Percentiles rank a stretch among this genome's conserved stretches.
These are phyloP conservation scores for Numida meleagris DNA, from an alignment of 2,113 vertebrate genomes.

Conservation along the genomic window DNA sequence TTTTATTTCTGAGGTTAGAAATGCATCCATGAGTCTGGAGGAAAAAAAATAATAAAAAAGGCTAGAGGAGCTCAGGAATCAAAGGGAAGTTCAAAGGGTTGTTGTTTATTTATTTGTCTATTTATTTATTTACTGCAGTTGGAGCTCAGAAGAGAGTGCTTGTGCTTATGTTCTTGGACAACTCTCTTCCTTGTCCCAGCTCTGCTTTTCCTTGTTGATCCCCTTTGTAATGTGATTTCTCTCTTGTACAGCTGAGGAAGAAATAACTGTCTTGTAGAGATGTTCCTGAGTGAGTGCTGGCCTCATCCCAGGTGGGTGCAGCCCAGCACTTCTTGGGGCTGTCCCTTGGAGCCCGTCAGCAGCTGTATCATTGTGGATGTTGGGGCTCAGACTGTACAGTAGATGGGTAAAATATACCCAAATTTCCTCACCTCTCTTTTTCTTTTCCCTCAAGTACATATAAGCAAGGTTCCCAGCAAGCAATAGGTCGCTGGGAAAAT, in stretches of 20 bases:
- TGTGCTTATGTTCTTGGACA: not conserved
- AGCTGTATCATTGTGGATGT: fast-evolving
- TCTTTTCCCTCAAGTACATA: not conserved
- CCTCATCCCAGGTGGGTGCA: not conserved
- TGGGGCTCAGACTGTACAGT: not conserved
- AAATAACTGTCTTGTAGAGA: not conserved
- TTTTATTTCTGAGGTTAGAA: slow-evolving; percentile 47
- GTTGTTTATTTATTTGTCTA: not conserved
- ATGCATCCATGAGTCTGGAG: not conserved
- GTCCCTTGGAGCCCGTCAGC: not conserved
- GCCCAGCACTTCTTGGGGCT: not conserved
- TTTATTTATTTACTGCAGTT: not conserved
- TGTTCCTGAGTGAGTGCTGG: fast-evolving
- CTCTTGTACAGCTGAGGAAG: not conserved
- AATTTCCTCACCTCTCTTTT: not conserved
- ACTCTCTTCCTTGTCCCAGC: not conserved
- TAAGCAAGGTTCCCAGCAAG: not conserved
- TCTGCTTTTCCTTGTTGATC: slow-evolving; percentile 12
- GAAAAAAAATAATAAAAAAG: not conserved
- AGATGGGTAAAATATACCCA: fast-evolving
- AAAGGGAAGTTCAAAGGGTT: slow-evolving; percentile 23
- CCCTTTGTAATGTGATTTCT: not conserved
- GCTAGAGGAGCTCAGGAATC: not conserved
- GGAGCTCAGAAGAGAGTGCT: not conserved
- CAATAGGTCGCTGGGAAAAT: not conserved